Evolutionary conservation across 1,140 invertebrate genomes (phyloP).

Genomic region (Panagrolaimus sp.): DNA sequence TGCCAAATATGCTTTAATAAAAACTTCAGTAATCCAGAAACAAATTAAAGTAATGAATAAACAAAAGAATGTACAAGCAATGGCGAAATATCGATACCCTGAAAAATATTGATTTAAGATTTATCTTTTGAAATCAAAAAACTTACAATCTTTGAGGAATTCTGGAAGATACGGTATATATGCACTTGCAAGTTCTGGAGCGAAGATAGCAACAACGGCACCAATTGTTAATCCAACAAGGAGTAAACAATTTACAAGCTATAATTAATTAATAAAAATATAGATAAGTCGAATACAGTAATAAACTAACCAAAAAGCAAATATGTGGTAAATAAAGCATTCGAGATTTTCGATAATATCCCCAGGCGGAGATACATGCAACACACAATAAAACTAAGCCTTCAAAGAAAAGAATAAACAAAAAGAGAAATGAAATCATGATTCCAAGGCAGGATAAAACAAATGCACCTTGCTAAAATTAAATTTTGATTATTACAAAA

Average conservation of each 20-base stretch:
- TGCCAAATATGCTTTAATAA: slow-evolving; percentile 9
- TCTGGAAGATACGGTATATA: slow-evolving; percentile 1
- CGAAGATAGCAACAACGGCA: slow-evolving; percentile 5
- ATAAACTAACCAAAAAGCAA: slow-evolving; percentile 1
- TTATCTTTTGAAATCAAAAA: background rate
- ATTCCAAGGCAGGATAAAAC: background rate
- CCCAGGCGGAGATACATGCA: background rate
- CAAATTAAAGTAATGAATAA: background rate
- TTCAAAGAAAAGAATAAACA: slow-evolving; percentile 9
- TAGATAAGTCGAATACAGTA: background rate
- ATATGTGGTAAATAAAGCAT: slow-evolving; percentile 7
- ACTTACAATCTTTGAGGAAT: slow-evolving; percentile 10
- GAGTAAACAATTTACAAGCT: background rate
- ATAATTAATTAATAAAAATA: background rate
- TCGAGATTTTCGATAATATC: background rate
- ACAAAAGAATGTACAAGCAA: background rate
- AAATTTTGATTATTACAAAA: background rate
- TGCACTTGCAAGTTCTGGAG: slow-evolving; percentile 1
- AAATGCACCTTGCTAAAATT: slow-evolving; percentile 4
- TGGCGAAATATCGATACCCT: slow-evolving; percentile 10
- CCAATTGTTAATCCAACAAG: background rate
- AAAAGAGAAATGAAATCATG: background rate
- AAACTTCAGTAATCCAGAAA: slow-evolving; percentile 12
- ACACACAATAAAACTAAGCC: background rate
- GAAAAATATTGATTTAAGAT: background rate